A percentile compares a stretch with the other conserved stretches of the same genome.
phyloP scores from a whole-genome alignment of 2,888 invertebrate species.

The Charanyca ferruginea region DNA sequence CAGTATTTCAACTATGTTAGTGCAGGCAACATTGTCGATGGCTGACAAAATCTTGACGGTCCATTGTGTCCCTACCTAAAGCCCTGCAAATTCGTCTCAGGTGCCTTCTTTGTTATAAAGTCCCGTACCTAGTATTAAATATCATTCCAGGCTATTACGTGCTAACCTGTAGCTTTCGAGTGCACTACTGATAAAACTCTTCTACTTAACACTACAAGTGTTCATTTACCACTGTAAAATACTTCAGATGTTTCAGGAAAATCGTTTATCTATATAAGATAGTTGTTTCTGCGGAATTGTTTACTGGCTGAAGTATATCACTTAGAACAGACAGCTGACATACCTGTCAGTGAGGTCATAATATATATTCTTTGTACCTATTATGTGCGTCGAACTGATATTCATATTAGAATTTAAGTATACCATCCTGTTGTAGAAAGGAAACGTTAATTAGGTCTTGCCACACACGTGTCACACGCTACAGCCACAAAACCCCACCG shows the following conservation, averaged over 20 bases:
- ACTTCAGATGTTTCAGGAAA: conserved; percentile 27
- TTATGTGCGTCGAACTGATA: neutral
- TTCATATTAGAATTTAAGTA: conserved; percentile 18
- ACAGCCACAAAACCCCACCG: too few relatives aligned
- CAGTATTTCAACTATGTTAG: too few relatives aligned
- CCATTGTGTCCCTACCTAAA: neutral
- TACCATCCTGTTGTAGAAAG: neutral
- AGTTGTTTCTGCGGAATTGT: conserved; percentile 8
- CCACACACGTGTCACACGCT: too few relatives aligned
- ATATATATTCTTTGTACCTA: neutral
- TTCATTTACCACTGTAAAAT: conserved; percentile 7
- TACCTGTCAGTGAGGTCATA: conserved; percentile 8
- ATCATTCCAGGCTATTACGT: neutral
- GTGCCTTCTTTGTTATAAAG: conserved; percentile 6
- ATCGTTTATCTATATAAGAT: neutral
- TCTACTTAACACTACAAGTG: conserved; percentile 15
- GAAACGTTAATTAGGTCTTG: too few relatives aligned
- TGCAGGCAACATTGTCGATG: too few relatives aligned
- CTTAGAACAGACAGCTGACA: conserved; percentile 8
- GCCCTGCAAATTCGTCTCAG: neutral
- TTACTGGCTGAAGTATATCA: conserved; percentile 9
- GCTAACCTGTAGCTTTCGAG: conserved; percentile 15
- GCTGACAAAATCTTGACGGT: too few relatives aligned
- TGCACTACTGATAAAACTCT: conserved; percentile 32
- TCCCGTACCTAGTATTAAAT: conserved; percentile 15